Evolutionary conservation across 2,113 vertebrate species (phyloP).

Genomic region (Osmerus eperlanus): DNA sequence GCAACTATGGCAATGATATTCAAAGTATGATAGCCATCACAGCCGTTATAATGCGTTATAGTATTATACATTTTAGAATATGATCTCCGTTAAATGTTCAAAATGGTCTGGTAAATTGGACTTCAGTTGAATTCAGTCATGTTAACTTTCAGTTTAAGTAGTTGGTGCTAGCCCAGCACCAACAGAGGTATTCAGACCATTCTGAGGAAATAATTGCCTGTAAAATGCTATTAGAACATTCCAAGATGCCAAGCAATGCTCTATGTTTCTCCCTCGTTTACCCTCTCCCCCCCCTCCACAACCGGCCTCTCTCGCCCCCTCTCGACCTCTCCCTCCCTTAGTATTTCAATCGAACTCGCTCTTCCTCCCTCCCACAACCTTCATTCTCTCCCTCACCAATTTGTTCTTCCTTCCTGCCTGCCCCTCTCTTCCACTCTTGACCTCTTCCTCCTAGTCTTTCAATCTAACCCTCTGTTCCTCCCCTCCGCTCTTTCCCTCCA

Average conservation of each 20-base stretch:
- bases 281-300: too few relatives aligned
- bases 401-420: not conserved
- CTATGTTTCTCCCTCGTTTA: too few relatives aligned
- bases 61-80: too few relatives aligned
- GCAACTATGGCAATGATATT: not conserved
- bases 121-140: not conserved
- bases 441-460: too few relatives aligned
- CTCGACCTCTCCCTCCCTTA: not conserved
- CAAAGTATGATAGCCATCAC: not conserved
- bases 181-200: too few relatives aligned
- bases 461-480: not conserved
- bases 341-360: not conserved
- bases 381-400: not conserved
- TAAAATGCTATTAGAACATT: too few relatives aligned
- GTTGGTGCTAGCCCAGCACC: too few relatives aligned
- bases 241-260: too few relatives aligned
- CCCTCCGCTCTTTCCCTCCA: not conserved
- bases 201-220: too few relatives aligned
- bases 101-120: not conserved
- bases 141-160: too few relatives aligned
- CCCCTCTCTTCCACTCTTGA: not conserved
- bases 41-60: not conserved
- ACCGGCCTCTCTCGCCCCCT: too few relatives aligned
- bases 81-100: too few relatives aligned
- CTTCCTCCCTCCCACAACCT: not conserved